Evolutionary conservation across 2,797 vertebrate species (phyloP), one percentile per base, ranked within the genome.

Genomic region (Muraenolepis orangiensis): DNA sequence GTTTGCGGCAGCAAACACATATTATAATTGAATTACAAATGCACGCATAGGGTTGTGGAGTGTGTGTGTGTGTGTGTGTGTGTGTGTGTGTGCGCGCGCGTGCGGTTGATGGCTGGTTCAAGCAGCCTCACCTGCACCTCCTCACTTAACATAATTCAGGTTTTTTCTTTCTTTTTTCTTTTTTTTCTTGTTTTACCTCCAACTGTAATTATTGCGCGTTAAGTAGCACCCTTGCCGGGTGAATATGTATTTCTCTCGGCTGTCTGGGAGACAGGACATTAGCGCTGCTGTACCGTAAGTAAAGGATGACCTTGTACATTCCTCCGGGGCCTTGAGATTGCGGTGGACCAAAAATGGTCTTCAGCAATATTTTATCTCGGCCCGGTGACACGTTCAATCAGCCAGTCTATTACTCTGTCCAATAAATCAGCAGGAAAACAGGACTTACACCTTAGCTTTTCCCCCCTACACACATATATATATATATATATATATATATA

Each of bases 351-450:
- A 87, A 86, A 91, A 91, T 87, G 89, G 81, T 86, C 76, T 84
- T 73, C 75, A 78, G 86, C 87, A 89, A 89, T 90, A 88, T 87
- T 92, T 93, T 91, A 93, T 84, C 71, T 90, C 84, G 74, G 82
- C 74, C 84, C 85, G 73, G 78, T 92, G 89, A 93, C 89, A 88
- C 82, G 87, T 92, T 94, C 89, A 91, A 91, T 94, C 91, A 93
- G 82, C 77, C 87, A 93, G 87, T 93, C 83, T 91, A 86, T 91
- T 94, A 92, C 90, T 86, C 75, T 86, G 77, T 57, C 75, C 89
- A 82, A 91, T 94, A 93, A 93, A 94, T 91, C 87, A 88, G 83
- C 68, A 69, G 81, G 76, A 78, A 88, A 91, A 84, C 81, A 85
- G 74, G 80, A 74, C 84, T 79, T 80, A 80, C 79, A 77, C 80